A percentile compares a stretch with the other conserved stretches of the same genome.
phyloP scores from a whole-genome alignment of 2,797 vertebrate species.

The Muscicapa striata region DNA sequence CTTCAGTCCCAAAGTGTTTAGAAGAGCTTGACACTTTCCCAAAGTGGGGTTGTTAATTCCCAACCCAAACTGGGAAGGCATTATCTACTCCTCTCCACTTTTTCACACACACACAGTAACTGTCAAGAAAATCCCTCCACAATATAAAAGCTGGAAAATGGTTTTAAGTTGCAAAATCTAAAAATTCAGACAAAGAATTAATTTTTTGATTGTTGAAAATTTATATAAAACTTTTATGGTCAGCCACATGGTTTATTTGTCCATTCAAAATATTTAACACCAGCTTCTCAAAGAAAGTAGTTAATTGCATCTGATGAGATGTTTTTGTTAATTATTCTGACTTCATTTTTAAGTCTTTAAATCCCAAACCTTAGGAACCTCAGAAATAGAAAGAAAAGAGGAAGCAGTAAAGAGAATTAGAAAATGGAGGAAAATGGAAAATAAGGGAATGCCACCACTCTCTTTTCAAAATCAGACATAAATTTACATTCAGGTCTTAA shows the following conservation, averaged over 20 bases:
- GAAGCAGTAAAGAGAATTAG: neutral
- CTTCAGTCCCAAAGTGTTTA: neutral
- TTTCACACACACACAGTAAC: neutral
- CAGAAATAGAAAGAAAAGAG: neutral
- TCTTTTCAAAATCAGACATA: neutral
- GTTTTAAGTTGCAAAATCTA: neutral
- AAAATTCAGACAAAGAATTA: neutral
- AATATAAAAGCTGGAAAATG: neutral
- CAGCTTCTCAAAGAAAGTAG: neutral
- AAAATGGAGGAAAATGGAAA: neutral
- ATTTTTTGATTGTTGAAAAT: neutral
- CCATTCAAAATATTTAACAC: neutral
- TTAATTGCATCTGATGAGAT: neutral
- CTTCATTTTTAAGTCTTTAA: neutral
- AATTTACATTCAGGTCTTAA: constrained; percentile 22
- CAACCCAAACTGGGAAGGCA: neutral
- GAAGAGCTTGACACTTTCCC: neutral
- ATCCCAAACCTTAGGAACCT: neutral
- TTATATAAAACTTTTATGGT: neutral
- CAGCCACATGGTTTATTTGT: neutral
- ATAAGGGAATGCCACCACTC: neutral
- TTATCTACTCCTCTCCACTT: neutral
- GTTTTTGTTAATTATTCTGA: neutral
- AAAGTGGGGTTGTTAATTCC: neutral
- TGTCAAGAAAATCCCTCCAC: neutral